Conservation (phyloP, 2,113 vertebrate species). For the Neomonachus schauinslandi region DNA sequence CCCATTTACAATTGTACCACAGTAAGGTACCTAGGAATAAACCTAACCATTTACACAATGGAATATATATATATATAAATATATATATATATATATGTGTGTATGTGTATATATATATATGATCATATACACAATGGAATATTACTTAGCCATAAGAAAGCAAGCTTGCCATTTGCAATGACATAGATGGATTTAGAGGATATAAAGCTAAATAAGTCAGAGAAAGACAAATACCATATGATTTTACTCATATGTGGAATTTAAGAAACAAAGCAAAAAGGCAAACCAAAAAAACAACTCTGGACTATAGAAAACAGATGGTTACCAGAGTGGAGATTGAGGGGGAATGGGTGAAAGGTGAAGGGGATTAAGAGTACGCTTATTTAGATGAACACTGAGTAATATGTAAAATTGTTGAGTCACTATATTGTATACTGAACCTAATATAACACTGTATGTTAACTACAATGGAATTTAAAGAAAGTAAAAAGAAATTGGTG, state of each 20-base stretch:
- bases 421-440: background rate
- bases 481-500: background rate
- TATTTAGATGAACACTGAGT: background rate
- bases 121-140: background rate
- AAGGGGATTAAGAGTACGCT: background rate
- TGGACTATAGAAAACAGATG: background rate
- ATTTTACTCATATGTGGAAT: background rate
- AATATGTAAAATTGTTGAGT: background rate
- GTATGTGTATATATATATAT: too few relatives aligned
- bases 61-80: too few relatives aligned
- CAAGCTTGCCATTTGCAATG: background rate
- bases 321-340: background rate
- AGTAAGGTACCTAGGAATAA: background rate
- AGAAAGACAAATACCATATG: background rate
- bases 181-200: background rate
- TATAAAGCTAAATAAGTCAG: background rate
- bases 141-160: background rate
- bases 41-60: background rate
- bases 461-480: background rate
- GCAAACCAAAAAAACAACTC: background rate
- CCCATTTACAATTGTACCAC: background rate
- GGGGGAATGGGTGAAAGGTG: background rate
- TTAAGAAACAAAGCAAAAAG: background rate
- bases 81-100: too few relatives aligned
- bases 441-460: background rate